Evolutionary conservation across 2,113 vertebrate species (phyloP), one percentile per base, ranked within the genome.

Genomic region (Tricholaema leucomelas): DNA sequence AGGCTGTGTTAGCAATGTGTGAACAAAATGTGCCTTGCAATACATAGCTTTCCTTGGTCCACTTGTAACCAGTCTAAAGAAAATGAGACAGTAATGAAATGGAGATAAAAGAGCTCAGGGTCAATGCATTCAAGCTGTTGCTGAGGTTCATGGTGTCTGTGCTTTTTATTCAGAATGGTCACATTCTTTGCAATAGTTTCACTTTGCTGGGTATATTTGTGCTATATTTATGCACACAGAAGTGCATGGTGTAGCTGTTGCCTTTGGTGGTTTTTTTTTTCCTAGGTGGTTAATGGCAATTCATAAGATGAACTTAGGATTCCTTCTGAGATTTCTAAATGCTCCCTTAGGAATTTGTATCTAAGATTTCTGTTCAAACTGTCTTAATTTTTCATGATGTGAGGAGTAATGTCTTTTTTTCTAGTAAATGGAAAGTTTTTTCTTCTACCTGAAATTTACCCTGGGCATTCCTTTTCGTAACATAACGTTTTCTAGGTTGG

Each of bases 221-320:
- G 1, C 38, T 71, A 4, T 1, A 2, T 56, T 79, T 85, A 35
- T 36, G 15, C 8, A 27, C 46, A 21, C 33, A 71, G 40, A 55
- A 80, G 36, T 7, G 21, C 0, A 0, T 4, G 0, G 27, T 69
- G 31, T 16, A 40, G 38, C 17, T 85, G 74, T 55, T 36, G 48
- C 17, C n/a, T n/a, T n/a, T n/a, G n/a, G n/a, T n/a, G n/a, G n/a
- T n/a, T 8, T 5, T 72, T 69, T 50, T 67, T 1, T 0, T 27
- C 18, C 7, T 36, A 16, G 16, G 18, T 64, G 4, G 25, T n/a
- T 87, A 38, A 40, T 23, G 27, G 20, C 18, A 10, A 18, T 36
- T 16, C 10, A 2, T 42, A 11, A 5, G n/a, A 25, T 56, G 18
- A 82, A 42, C 7, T 74, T 44, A 0, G 18, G 4, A 2, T 10